Evolutionary conservation across 2,113 vertebrate genomes (phyloP).

Genomic region (Leptobrachium leishanense): DNA sequence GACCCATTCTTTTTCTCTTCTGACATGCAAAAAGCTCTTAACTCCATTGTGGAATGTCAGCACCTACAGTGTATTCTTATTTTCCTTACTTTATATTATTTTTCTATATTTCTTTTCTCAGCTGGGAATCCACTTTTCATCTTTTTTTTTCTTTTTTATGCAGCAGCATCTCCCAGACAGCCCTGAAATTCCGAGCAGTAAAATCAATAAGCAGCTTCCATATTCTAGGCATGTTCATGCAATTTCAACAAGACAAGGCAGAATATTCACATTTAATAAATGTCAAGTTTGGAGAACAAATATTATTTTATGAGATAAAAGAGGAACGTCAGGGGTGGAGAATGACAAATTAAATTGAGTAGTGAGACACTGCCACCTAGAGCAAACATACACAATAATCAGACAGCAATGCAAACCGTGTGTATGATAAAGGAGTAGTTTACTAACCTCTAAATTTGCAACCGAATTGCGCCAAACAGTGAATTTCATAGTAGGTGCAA

Average conservation of each 20-base stretch:
- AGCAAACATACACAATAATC: neutral
- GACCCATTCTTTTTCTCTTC: no score
- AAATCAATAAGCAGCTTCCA: conserved; percentile 21
- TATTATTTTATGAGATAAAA: conserved; percentile 30
- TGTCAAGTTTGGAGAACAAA: conserved; percentile 35
- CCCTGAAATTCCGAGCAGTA: conserved; percentile 23
- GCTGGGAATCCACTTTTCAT: neutral
- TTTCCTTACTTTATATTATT: neutral
- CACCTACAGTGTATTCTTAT: no score
- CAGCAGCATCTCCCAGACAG: neutral
- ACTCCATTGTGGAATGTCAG: no score
- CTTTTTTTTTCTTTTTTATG: neutral
- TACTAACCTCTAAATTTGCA: no score
- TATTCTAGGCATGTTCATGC: conserved; percentile 36
- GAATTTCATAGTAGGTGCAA: no score
- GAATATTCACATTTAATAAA: conserved; percentile 43
- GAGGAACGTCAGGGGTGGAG: neutral
- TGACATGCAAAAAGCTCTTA: no score
- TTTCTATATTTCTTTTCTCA: neutral
- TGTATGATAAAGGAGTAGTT: no score
- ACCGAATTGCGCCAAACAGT: no score
- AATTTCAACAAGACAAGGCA: conserved; percentile 36
- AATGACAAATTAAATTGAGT: neutral
- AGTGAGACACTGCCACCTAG: conserved; percentile 28
- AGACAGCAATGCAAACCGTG: no score